Evolutionary conservation across 2,113 vertebrate species (phyloP).

Genomic region (Pithys albifrons): DNA sequence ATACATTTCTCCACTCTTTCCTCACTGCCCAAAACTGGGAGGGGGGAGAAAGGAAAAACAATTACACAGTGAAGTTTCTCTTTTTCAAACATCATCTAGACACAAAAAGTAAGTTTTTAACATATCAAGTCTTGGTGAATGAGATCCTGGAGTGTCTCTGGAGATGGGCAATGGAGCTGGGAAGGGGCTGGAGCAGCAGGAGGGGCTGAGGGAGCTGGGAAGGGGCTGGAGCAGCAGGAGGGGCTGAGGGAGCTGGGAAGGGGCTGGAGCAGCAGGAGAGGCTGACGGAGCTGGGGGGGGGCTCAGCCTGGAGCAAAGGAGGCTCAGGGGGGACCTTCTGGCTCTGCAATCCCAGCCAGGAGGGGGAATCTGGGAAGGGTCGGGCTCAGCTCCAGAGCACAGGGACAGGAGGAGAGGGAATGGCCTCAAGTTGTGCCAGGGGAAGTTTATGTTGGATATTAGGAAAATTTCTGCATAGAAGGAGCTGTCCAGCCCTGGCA

Average conservation of each 20-base stretch:
- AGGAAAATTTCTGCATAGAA: not conserved
- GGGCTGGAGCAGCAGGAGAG: not conserved
- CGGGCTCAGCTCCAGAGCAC: not conserved
- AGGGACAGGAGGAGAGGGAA: not conserved
- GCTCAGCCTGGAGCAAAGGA: not conserved
- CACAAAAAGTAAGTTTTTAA: not conserved
- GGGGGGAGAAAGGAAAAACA: not conserved
- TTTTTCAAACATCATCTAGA: not conserved
- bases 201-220: not conserved
- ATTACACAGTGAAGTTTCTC: not conserved
- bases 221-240: not conserved
- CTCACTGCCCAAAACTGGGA: slow-evolving; percentile 29
- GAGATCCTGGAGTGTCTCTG: not conserved
- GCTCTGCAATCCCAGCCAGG: not conserved
- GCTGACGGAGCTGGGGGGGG: not conserved
- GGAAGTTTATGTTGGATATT: not conserved
- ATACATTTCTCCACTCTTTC: slow-evolving; percentile 82
- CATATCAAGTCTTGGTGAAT: not conserved
- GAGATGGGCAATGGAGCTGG: not conserved
- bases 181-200: not conserved
- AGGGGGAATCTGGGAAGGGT: not conserved
- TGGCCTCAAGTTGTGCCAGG: not conserved
- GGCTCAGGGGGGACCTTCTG: not conserved
- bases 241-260: not conserved
- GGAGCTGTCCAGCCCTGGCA: not conserved